Evolutionary conservation across 2,888 invertebrate genomes (phyloP).

Genomic region (Heliconius ethilla): DNA sequence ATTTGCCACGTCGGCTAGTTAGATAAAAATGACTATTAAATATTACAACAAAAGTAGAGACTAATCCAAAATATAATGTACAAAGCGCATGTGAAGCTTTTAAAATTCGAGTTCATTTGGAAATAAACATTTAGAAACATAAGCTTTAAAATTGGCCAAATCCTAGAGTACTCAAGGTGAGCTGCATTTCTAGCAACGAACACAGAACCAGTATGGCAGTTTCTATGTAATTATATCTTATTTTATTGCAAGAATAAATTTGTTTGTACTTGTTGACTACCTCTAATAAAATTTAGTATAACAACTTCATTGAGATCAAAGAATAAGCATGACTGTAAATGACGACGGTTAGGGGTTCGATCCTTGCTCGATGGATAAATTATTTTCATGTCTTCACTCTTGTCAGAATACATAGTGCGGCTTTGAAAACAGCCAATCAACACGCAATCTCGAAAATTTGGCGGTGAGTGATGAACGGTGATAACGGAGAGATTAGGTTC

Average conservation of each 20-base stretch:
- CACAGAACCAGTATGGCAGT: slow-evolving; percentile 53
- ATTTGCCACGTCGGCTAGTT: too few species aligned
- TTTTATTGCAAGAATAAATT: slow-evolving; percentile 42
- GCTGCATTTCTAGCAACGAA: slow-evolving; percentile 55
- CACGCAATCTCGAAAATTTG: background rate
- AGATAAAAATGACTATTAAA: too few species aligned
- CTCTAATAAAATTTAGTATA: background rate
- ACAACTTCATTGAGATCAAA: too few species aligned
- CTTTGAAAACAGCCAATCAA: background rate
- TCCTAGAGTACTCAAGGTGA: slow-evolving; percentile 63
- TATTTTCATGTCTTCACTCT: background rate
- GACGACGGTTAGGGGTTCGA: background rate
- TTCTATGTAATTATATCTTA: slow-evolving; percentile 42
- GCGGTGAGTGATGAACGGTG: background rate
- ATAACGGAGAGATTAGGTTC: background rate
- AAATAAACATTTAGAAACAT: slow-evolving; percentile 61
- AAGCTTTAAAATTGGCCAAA: slow-evolving; percentile 69
- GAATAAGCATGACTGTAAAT: too few species aligned
- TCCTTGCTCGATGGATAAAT: background rate
- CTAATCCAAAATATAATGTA: background rate
- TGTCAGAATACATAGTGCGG: background rate
- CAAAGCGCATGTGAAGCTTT: background rate
- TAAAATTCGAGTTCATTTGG: slow-evolving; percentile 12
- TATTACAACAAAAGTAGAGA: too few species aligned
- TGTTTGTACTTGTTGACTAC: slow-evolving; percentile 30